Percentiles rank a stretch among this genome's conserved stretches.
These are phyloP conservation scores for Drosophila paulistorum DNA, from an alignment of 1,140 invertebrate species.

Conservation along the genomic window DNA sequence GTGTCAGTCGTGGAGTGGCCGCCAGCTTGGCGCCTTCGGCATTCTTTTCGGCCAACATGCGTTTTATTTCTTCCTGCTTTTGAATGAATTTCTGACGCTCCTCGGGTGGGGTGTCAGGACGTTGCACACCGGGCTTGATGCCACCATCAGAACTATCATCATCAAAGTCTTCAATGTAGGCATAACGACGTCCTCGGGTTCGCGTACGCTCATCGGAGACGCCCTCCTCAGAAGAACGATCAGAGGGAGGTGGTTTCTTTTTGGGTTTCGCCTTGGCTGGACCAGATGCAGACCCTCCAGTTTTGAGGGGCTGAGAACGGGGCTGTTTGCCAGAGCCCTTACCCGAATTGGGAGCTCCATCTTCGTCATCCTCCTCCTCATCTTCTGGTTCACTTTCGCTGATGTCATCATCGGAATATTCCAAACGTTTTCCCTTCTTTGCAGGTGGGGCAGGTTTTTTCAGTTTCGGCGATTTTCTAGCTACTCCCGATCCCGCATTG, in stretches of 20 bases:
- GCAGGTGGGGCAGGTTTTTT: constrained; percentile 49
- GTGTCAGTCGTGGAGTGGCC: constrained; percentile 76
- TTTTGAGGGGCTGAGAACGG: constrained; percentile 67
- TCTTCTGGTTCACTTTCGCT: constrained; percentile 75
- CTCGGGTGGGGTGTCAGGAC: constrained; percentile 81
- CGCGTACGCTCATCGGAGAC: constrained; percentile 85
- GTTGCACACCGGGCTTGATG: constrained; percentile 84
- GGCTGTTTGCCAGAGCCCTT: constrained; percentile 79
- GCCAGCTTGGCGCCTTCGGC: constrained; percentile 78
- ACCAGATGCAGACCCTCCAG: constrained; percentile 44
- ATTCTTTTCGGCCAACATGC: constrained; percentile 82
- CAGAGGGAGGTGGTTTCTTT: constrained; percentile 55
- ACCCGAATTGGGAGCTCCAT: constrained; percentile 53
- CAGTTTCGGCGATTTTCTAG: constrained; percentile 69
- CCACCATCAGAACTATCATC: constrained; percentile 83
- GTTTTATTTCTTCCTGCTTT: constrained; percentile 81
- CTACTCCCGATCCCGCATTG: constrained; percentile 25
- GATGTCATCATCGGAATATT: constrained; percentile 79
- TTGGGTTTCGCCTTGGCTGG: constrained; percentile 59
- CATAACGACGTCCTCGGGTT: constrained; percentile 88
- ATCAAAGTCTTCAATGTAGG: constrained; percentile 86
- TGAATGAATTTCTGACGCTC: constrained; percentile 82
- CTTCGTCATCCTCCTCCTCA: constrained; percentile 71
- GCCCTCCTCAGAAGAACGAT: constrained; percentile 71
- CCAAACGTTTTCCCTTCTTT: constrained; percentile 68